A percentile compares a stretch with the other conserved stretches of the same genome.
Conservation (phyloP, 2,113 vertebrate species). For the Tragelaphus strepsiceros region DNA sequence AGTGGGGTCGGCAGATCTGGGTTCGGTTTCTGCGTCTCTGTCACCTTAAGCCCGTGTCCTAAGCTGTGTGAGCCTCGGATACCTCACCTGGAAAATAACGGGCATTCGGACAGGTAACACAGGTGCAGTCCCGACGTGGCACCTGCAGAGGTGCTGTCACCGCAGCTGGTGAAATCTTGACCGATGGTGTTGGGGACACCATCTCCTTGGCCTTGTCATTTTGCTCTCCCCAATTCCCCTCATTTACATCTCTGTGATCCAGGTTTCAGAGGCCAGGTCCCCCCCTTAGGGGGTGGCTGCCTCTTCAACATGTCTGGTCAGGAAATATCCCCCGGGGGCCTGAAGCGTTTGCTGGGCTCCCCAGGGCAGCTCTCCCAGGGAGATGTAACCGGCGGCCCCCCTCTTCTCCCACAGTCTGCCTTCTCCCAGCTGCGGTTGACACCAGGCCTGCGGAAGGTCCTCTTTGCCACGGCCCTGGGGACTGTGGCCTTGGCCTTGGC, state of each 20-base stretch:
- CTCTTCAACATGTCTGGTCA: not conserved
- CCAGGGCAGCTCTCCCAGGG: not conserved
- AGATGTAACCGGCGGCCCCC: not conserved
- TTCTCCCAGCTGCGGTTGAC: constrained; percentile 94
- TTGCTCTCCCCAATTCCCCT: not conserved
- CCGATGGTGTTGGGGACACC: accelerated
- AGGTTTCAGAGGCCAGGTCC: not conserved
- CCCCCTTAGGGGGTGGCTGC: too few species aligned
- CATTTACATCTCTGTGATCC: not conserved
- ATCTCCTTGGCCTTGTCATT: not conserved
- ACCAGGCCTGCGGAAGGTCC: constrained; percentile 94
- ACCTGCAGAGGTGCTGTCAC: accelerated
- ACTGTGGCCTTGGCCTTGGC: constrained; percentile 94
- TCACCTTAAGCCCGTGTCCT: not conserved
- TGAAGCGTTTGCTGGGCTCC: not conserved
- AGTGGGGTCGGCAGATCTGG: not conserved
- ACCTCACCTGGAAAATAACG: not conserved
- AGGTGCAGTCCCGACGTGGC: not conserved
- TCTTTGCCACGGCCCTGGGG: constrained; percentile 96
- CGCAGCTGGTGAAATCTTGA: not conserved
- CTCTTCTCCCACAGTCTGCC: constrained; percentile 83
- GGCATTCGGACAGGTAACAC: not conserved
- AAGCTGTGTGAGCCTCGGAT: not conserved
- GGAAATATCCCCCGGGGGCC: not conserved
- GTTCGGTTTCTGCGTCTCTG: not conserved